Evolutionary conservation across 2,113 vertebrate genomes (phyloP).

Genomic region (Pollachius pollachius): DNA sequence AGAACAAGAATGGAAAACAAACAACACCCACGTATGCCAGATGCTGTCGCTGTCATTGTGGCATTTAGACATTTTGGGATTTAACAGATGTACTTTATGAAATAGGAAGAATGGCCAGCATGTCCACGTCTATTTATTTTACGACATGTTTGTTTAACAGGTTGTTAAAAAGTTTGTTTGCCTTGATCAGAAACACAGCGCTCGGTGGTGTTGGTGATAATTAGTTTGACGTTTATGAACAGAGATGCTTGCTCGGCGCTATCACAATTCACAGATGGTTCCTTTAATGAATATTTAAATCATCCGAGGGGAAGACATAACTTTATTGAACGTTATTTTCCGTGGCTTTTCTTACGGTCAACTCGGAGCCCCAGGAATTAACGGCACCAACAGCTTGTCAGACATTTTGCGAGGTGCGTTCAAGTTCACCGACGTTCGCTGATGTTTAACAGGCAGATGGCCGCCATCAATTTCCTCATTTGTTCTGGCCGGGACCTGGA

Average conservation of each 20-base stretch:
- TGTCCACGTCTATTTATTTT: conserved; percentile 13
- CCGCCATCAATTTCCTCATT: conserved; percentile 92
- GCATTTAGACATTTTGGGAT: conserved; percentile 47
- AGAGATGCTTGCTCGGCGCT: neutral
- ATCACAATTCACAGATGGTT: conserved; percentile 3
- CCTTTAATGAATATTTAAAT: neutral
- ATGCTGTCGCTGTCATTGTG: conserved; percentile 63
- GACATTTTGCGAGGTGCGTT: conserved; percentile 83
- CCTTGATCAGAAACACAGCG: neutral
- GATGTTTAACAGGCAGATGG: conserved; percentile 92
- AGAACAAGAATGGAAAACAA: conserved; percentile 69
- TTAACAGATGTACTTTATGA: conserved; percentile 38
- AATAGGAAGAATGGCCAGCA: conserved; percentile 35
- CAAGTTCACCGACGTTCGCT: conserved; percentile 86
- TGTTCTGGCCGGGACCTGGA: conserved; percentile 65
- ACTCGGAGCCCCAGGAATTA: conserved; percentile 28
- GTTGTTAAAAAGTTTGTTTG: conserved; percentile 31
- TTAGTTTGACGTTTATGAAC: conserved; percentile 6
- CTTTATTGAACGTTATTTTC: neutral
- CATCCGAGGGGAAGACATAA: neutral
- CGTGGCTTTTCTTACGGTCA: neutral
- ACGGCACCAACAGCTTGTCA: conserved; percentile 70
- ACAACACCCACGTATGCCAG: conserved; percentile 66
- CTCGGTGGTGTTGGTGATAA: neutral
- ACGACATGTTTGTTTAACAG: conserved; percentile 12